Percentiles rank a stretch among this genome's conserved stretches.
Evolutionary conservation across 2,797 vertebrate species (phyloP).

Genomic region (Gambelia wislizenii): DNA sequence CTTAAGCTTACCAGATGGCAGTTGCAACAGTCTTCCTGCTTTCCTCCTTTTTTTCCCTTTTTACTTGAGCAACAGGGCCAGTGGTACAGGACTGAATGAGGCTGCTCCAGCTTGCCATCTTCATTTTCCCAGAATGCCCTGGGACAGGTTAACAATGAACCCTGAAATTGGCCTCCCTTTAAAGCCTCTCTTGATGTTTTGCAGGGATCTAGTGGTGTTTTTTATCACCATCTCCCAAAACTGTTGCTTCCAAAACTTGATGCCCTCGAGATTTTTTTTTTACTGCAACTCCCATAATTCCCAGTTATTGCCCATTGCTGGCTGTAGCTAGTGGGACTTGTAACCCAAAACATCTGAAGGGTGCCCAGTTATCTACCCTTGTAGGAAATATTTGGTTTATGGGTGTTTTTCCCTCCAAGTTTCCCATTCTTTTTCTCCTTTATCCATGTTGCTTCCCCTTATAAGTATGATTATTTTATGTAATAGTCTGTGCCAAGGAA

Average conservation of each 20-base stretch:
- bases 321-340: background rate
- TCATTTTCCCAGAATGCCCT: background rate
- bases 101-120: background rate
- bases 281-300: background rate
- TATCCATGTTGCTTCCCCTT: background rate
- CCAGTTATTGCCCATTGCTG: background rate
- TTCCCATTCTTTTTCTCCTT: background rate
- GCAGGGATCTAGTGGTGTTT: too few relatives aligned
- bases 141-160: background rate
- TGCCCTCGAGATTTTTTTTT: too few relatives aligned
- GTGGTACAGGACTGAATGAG: background rate
- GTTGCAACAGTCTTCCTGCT: background rate
- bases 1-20: background rate
- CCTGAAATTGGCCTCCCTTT: background rate
- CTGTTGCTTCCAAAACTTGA: background rate
- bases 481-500: constrained; percentile 61
- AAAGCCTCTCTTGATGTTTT: background rate
- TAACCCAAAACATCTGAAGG: background rate
- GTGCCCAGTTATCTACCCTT: background rate
- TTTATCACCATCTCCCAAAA: too few relatives aligned
- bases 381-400: background rate
- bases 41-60: background rate
- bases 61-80: background rate
- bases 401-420: background rate
- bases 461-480: constrained; percentile 52